A percentile compares a stretch with the other conserved stretches of the same genome.
Conservation (phyloP, 2,888 invertebrate species). For the Creontiades dilutus region DNA sequence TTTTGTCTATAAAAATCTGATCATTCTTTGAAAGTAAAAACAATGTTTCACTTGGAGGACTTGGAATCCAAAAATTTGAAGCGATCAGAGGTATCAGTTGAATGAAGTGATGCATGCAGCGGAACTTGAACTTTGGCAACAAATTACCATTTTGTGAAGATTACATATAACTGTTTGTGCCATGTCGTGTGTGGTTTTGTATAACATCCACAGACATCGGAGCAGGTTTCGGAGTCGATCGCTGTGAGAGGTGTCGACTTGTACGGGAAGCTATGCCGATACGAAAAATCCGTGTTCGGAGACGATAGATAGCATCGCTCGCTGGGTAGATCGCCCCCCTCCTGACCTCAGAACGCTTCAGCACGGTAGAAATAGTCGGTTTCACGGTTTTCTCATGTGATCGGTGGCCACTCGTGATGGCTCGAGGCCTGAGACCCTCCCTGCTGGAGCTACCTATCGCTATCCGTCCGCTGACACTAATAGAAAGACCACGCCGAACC, state of each 20-base stretch:
- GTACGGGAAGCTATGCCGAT: neutral
- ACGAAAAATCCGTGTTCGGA: constrained; percentile 31
- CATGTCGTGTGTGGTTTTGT: too few relatives aligned
- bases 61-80: too few relatives aligned
- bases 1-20: too few relatives aligned
- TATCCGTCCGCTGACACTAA: constrained; percentile 61
- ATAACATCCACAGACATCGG: too few relatives aligned
- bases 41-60: too few relatives aligned
- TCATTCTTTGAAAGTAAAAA: too few relatives aligned
- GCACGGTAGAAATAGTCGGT: constrained; percentile 58
- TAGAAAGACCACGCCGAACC: constrained; percentile 68
- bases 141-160: too few relatives aligned
- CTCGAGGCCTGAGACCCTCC: constrained; percentile 51
- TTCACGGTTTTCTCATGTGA: constrained; percentile 71
- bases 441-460: constrained; percentile 43
- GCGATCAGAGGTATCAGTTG: too few relatives aligned
- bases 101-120: too few relatives aligned
- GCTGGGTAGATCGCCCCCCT: neutral
- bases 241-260: constrained; percentile 16
- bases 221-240: too few relatives aligned
- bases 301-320: constrained; percentile 9
- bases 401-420: constrained; percentile 70
- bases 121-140: too few relatives aligned
- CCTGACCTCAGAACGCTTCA: neutral
- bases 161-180: too few relatives aligned